phyloP scores from a whole-genome alignment of 2,113 vertebrate species.

The Seriola dumerili region DNA sequence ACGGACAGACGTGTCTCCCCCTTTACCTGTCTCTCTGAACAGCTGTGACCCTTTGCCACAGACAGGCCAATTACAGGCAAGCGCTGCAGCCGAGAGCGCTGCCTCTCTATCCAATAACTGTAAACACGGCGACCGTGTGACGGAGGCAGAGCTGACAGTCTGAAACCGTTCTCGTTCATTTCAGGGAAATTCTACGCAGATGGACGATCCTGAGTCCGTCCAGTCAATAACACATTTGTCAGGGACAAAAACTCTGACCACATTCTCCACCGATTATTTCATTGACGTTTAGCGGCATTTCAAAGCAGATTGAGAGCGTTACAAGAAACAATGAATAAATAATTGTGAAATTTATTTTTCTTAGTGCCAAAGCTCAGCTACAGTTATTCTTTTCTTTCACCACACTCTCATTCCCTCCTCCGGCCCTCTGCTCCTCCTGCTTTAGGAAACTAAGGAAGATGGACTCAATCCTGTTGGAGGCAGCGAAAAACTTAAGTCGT shows the following conservation, averaged over 20 bases:
- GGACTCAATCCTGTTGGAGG: not conserved
- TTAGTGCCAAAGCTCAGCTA: not conserved
- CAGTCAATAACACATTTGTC: not conserved
- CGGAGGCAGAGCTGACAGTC: slow-evolving; percentile 16
- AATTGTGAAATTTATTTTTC: not conserved
- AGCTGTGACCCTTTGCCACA: slow-evolving; percentile 62
- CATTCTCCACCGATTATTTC: not conserved
- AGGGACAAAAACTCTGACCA: not conserved
- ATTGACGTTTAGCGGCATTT: not conserved
- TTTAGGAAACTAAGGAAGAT: not conserved
- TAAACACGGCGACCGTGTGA: slow-evolving; percentile 30
- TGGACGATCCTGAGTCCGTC: slow-evolving; percentile 1
- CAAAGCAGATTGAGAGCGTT: slow-evolving; percentile 1
- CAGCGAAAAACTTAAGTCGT: not conserved
- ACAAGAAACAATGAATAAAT: not conserved
- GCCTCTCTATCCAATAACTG: slow-evolving; percentile 35
- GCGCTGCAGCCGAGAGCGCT: slow-evolving; percentile 26
- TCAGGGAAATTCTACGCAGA: slow-evolving; percentile 27
- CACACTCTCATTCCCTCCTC: not conserved
- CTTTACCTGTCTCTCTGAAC: slow-evolving; percentile 56
- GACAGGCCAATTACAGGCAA: slow-evolving; percentile 63
- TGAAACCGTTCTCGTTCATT: slow-evolving; percentile 22
- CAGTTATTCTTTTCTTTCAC: not conserved
- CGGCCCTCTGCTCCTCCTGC: not conserved
- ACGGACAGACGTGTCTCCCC: slow-evolving; percentile 17